Percentiles rank a stretch among this genome's conserved stretches.
Evolutionary conservation across 2,113 vertebrate genomes (phyloP).

Genomic region (Pachycephala philippinensis): DNA sequence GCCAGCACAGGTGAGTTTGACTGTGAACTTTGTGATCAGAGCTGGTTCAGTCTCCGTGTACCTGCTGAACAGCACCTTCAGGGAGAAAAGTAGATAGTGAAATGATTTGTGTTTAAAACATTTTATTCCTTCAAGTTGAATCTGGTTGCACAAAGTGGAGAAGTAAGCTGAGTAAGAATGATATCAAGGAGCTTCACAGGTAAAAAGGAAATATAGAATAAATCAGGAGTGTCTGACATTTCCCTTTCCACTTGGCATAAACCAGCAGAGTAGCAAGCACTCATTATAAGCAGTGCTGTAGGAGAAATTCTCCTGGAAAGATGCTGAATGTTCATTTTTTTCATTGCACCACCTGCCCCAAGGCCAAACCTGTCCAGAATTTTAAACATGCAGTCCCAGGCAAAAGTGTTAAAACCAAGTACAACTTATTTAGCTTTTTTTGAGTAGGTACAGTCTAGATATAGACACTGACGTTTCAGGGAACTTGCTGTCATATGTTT

Average conservation of each 20-base stretch:
- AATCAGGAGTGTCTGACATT: background rate
- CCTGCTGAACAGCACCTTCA: background rate
- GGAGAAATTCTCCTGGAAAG: slow-evolving; percentile 1
- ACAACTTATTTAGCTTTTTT: background rate
- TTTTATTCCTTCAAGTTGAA: background rate
- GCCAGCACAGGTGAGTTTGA: background rate
- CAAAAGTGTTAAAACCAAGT: background rate
- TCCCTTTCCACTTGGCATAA: background rate
- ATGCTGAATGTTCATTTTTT: background rate
- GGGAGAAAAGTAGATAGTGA: background rate
- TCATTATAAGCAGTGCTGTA: background rate
- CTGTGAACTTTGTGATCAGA: background rate
- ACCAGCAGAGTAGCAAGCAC: background rate
- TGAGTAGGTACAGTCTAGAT: background rate
- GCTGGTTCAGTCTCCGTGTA: background rate
- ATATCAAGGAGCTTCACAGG: background rate
- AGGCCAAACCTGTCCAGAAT: slow-evolving; percentile 13
- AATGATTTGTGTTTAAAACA: background rate
- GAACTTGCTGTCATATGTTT: background rate
- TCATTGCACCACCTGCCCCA: background rate
- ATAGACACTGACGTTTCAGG: background rate
- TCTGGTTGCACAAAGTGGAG: background rate
- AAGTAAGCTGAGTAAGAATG: background rate
- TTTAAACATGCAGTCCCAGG: background rate
- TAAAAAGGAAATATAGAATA: background rate